Evolutionary conservation across 2,888 invertebrate genomes (phyloP), one percentile per base, ranked within the genome.

Genomic region (Portevinia maculata): DNA sequence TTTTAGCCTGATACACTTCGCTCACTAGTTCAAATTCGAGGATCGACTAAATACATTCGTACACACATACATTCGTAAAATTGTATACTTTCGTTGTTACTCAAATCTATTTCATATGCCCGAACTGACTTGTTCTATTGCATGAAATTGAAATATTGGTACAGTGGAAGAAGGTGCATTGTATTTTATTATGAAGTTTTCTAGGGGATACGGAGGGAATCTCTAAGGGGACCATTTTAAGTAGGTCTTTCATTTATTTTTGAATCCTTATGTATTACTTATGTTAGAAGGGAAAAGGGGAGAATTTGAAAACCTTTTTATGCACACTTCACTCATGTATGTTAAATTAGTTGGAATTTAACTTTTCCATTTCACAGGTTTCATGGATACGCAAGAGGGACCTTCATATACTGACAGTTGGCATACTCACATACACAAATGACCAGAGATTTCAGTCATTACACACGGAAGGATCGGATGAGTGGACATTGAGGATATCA

Each of bases 311-410:
- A 69, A 67, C 52, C 30, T 67, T 59, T n/a, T 17, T 53, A 7
- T 30, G 8, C 19, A 11, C 30, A 67, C 11, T 15, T 17, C 53
- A 60, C 15, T 15, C 9, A 24, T 62, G 55, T 71, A 39, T 52
- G 55, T 17, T 46, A 48, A 62, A 11, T 9, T 19, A 21, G 1
- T 7, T 13, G 2, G 13, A 24, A 48, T 2, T 13, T 28, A 28
- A 46, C 1, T 32, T 19, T 2, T 34, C 21, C 11, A 11, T 30
- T 48, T 55, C 34, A 17, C 83, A 96, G 96, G 96, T 96, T 24
- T 96, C 96, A 19, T 96, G 96, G 96, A 96, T 96, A 86, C 92
- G 96, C 28, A 95, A 96, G 88, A 92, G 95, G 46, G 96, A 96
- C 90, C 92, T 96, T 55, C 96, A 96, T 92, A 93, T 94, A 86